These are phyloP conservation scores for Crossoptilon crossoptilon DNA, from an alignment of 2,797 vertebrate species.

Conservation along the genomic window DNA sequence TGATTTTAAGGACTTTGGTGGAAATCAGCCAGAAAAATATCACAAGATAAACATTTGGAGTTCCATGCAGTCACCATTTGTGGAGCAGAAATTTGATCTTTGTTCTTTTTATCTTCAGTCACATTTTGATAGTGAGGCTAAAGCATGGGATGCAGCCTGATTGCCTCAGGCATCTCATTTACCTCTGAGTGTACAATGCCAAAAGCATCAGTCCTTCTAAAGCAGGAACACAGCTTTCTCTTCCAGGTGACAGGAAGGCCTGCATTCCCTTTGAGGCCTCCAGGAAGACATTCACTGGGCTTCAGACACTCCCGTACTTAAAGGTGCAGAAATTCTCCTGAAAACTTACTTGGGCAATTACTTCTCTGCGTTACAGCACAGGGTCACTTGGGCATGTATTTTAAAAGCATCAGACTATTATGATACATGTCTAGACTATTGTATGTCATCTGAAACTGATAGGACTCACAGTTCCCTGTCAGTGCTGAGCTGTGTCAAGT, in stretches of 20 bases:
- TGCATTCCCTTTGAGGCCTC: background rate
- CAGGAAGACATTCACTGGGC: background rate
- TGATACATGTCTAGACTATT: rapidly evolving
- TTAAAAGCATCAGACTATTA: rapidly evolving
- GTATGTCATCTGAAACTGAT: background rate
- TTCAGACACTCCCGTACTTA: background rate
- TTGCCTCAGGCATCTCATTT: background rate
- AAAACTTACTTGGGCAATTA: background rate
- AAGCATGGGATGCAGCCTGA: background rate
- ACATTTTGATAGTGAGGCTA: background rate
- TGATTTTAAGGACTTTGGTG: background rate
- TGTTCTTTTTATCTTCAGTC: background rate
- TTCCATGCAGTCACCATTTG: background rate
- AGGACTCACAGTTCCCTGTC: background rate
- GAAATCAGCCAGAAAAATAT: background rate
- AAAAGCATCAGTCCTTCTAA: background rate
- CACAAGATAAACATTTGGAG: background rate
- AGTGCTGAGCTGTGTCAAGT: background rate
- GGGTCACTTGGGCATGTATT: rapidly evolving
- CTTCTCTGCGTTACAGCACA: rapidly evolving
- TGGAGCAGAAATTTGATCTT: background rate
- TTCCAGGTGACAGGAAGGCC: background rate
- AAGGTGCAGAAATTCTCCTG: background rate
- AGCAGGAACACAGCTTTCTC: background rate
- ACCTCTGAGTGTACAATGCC: background rate